Evolutionary conservation across 1,140 invertebrate genomes (phyloP).

Genomic region (Cyclina sinensis): DNA sequence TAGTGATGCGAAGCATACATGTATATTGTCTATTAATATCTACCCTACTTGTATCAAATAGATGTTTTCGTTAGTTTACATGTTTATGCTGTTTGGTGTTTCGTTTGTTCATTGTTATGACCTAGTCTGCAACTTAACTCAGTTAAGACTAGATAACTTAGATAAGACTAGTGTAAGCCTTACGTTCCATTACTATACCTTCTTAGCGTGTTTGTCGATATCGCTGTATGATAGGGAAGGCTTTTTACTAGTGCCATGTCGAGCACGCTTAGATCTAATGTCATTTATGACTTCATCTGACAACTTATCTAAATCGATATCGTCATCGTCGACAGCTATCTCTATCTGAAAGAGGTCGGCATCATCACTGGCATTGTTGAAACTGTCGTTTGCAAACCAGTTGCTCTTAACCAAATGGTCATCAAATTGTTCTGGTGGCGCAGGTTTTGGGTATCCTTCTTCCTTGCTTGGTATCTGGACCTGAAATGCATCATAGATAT

Average conservation of each 20-base stretch:
- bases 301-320: not conserved
- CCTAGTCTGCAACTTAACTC: too few relatives aligned
- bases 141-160: too few relatives aligned
- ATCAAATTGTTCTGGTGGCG: not conserved
- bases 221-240: not conserved
- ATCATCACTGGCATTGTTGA: constrained; percentile 52
- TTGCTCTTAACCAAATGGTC: not conserved
- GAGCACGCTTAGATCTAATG: not conserved
- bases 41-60: too few relatives aligned
- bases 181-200: too few relatives aligned
- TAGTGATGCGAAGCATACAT: too few relatives aligned
- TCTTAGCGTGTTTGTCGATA: not conserved
- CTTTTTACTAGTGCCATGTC: not conserved
- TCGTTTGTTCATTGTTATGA: too few relatives aligned
- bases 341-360: constrained; percentile 36
- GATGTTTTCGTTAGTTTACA: too few relatives aligned
- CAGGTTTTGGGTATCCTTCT: constrained; percentile 6
- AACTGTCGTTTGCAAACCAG: constrained; percentile 39
- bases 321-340: constrained; percentile 18
- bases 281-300: not conserved
- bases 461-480: not conserved
- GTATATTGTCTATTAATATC: too few relatives aligned
- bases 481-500: not conserved
- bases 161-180: too few relatives aligned
- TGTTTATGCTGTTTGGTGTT: too few relatives aligned